Percentiles rank a stretch among this genome's conserved stretches.
Evolutionary conservation across 2,888 invertebrate genomes (phyloP).

Genomic region (Byasa hedistus): DNA sequence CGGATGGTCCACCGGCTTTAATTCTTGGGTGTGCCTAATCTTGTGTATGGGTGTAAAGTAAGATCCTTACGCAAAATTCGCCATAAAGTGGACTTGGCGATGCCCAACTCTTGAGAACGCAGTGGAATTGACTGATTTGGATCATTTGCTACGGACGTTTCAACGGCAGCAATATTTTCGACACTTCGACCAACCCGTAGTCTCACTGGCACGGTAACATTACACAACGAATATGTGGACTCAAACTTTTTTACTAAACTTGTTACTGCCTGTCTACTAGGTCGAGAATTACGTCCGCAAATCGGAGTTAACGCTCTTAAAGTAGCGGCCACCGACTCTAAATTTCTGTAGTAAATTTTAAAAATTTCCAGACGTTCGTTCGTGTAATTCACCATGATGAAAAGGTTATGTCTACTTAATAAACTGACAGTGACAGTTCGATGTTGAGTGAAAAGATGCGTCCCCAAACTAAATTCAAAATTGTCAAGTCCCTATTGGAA

Average conservation of each 20-base stretch:
- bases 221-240: constrained; percentile 17
- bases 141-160: constrained; percentile 11
- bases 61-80: not conserved
- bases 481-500: too few species aligned
- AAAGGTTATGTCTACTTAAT: constrained; percentile 25
- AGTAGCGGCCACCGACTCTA: constrained; percentile 26
- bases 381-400: constrained; percentile 21
- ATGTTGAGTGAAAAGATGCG: constrained; percentile 21
- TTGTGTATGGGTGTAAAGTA: constrained; percentile 4
- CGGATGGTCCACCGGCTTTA: not conserved
- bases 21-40: not conserved
- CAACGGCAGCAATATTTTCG: constrained; percentile 6
- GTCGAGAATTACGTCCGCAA: too few species aligned
- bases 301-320: too few species aligned
- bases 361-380: constrained; percentile 26
- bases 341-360: constrained; percentile 29
- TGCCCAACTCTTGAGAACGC: not conserved
- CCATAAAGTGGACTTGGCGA: constrained; percentile 9
- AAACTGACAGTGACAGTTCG: constrained; percentile 23
- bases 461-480: too few species aligned
- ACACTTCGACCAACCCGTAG: constrained; percentile 9
- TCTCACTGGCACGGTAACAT: constrained; percentile 12
- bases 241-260: constrained; percentile 4
- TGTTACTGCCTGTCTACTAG: constrained; percentile 17
- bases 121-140: too few species aligned